These are phyloP conservation scores for Mycetomoellerius zeteki DNA, from an alignment of 1,140 invertebrate genomes.

Conservation along the genomic window DNA sequence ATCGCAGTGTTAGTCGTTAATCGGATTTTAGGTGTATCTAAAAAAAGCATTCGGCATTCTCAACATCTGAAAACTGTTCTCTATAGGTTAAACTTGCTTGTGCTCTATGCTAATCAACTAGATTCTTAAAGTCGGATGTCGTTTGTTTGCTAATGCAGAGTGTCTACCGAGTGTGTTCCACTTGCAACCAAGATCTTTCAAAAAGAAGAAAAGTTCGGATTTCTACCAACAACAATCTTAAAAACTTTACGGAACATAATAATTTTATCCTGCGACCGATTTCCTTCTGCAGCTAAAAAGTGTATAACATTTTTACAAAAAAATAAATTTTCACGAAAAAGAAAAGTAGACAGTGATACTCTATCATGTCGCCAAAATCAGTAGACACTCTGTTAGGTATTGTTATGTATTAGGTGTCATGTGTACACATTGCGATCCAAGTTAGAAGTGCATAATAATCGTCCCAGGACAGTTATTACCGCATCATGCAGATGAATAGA, in stretches of 20 bases:
- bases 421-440: slow-evolving; percentile 33
- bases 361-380: slow-evolving; percentile 17
- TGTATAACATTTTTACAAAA: not conserved
- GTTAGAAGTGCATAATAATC: slow-evolving; percentile 15
- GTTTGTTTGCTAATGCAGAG: slow-evolving; percentile 43
- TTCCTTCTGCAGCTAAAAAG: not conserved
- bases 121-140: slow-evolving; percentile 74
- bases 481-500: slow-evolving; percentile 20
- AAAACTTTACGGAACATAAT: not conserved
- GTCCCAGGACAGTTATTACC: not conserved
- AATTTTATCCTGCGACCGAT: not conserved
- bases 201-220: not conserved
- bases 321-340: not conserved
- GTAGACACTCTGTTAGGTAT: slow-evolving; percentile 70
- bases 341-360: not conserved
- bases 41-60: slow-evolving; percentile 84
- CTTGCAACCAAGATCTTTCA: not conserved
- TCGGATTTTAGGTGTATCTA: slow-evolving; percentile 76
- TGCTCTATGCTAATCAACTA: slow-evolving; percentile 74
- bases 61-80: slow-evolving; percentile 79
- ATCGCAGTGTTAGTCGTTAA: slow-evolving; percentile 52
- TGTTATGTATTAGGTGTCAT: slow-evolving; percentile 44
- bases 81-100: slow-evolving; percentile 73
- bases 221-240: not conserved
- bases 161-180: slow-evolving; percentile 61